Base-by-base conservation (phyloP, 2,797 vertebrate genomes). In the Nyctibius grandis region DNA sequence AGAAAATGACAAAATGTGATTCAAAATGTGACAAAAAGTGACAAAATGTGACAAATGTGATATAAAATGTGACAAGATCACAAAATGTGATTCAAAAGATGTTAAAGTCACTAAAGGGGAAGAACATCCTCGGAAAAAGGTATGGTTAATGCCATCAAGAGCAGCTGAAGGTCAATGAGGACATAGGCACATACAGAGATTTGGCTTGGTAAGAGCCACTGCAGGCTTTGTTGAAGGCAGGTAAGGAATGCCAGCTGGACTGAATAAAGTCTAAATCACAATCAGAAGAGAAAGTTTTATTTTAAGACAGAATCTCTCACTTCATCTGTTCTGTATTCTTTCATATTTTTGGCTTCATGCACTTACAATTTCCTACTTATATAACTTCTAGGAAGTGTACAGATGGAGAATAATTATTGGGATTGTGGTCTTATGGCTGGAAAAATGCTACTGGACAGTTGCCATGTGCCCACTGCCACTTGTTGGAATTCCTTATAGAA, bases 231-330 rank as follows among this genome's bases (percentile, higher is more conserved):
- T 4, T 76, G 88, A 82, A 93, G 44, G 40, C 63, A 86, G 67
- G 38, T 78, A 81, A 73, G 31, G 19, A 79, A 80, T 65, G 64
- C 28, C 72, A 93, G 75, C 2, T 67, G 57, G 81, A 80, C 38
- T 57, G 57, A 60, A 94, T 36, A 69, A 89, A 82, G 25, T 23
- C 77, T 90, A 89, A 91, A 91, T 76, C 8, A 0, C 74, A 91
- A 86, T 86, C 88, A 89, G 59, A 92, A 89, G 25, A 88, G 36
- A 82, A 95, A 77, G 31, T 40, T 73, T 85, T 96, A 95, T 93
- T 95, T 96, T 95, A 94, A 93, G 93, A 84, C 44, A 68, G 82
- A 95, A 93, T 79, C 40, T 96, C 92, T 95, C 93, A 79, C 88
- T 93, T 95, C 88, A 87, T 95, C 83, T 94, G 94, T 87, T 95